These are phyloP conservation scores for Anisognathus igniventris DNA, from an alignment of 2,797 vertebrate genomes.

Conservation along the genomic window DNA sequence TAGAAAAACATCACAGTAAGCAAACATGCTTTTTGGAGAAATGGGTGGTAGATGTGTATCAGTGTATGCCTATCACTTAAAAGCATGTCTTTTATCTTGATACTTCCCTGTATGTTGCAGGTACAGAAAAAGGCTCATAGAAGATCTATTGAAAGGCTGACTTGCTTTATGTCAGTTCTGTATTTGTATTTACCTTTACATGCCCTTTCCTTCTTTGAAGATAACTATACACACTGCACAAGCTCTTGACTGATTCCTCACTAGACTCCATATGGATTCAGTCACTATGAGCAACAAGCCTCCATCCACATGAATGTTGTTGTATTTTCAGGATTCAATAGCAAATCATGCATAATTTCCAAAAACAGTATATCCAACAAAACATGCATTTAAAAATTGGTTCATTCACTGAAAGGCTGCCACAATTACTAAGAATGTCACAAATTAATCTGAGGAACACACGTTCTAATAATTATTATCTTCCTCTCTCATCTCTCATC, in stretches of 20 bases:
- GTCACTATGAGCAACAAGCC: slow-evolving; percentile 2
- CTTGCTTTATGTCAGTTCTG: background rate
- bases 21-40: background rate
- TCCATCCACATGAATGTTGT: background rate
- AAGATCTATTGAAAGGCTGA: background rate
- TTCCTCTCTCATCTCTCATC: slow-evolving; percentile 62
- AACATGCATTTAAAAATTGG: slow-evolving; percentile 8
- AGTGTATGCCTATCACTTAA: background rate
- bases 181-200: background rate
- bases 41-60: background rate
- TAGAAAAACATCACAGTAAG: background rate
- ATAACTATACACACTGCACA: background rate
- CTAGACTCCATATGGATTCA: background rate
- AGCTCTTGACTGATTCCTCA: background rate
- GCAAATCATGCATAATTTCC: slow-evolving; percentile 18
- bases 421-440: background rate
- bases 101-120: background rate
- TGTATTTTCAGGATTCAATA: slow-evolving; percentile 39
- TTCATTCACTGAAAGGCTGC: background rate
- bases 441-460: background rate
- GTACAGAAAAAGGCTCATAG: background rate
- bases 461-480: slow-evolving; percentile 6
- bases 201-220: background rate
- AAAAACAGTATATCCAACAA: background rate
- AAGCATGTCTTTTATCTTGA: background rate